Evolutionary conservation across 2,113 vertebrate species (phyloP), one percentile per base, ranked within the genome.

Genomic region (Python bivittatus): DNA sequence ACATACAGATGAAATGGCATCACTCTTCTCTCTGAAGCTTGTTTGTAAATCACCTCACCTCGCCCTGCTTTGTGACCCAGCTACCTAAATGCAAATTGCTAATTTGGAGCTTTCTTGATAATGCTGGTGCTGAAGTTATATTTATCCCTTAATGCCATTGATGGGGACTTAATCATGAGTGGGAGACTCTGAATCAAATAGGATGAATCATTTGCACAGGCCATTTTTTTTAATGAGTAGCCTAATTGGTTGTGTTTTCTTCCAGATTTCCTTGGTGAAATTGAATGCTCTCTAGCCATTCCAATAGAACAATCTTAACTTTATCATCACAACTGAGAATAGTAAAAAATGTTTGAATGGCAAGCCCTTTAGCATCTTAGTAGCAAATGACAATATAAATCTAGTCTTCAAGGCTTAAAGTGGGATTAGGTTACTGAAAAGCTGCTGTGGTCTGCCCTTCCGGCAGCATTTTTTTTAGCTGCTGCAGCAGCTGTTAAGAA

Each of bases 131-230:
- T 94, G 89, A 87, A 96, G 92, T 89, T 94, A 58, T 92, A 92
- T 96, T 96, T 96, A 93, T 95, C 96, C 93, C 86, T 89, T 42
- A 61, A 27, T 72, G 91, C 94, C 60, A 8, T 8, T 92, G 92
- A 83, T 1, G 60, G 91, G 91, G 93, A 25, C 57, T 64, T 0
- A 48, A 92, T 92, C 57, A 64, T 90, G 93, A 53, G 90, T 57
- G 61, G 48, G 94, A 60, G 91, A 91, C 84, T 93, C 61, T 93
- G 92, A 94, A 92, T 0, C 0, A 68, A 89, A 0, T 0, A 42
- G 58, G 90, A 93, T 96, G 96, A 96, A 94, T 95, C 96, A 95
- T 85, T 0, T 79, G 0, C 89, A 94, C 48, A 0, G 0, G 38
- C 72, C 93, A 54, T 33, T 13, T 84, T 68, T 22, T 93, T 93